These are phyloP conservation scores for Planiliza haematocheilus DNA, from an alignment of 2,113 vertebrate species.

Conservation along the genomic window DNA sequence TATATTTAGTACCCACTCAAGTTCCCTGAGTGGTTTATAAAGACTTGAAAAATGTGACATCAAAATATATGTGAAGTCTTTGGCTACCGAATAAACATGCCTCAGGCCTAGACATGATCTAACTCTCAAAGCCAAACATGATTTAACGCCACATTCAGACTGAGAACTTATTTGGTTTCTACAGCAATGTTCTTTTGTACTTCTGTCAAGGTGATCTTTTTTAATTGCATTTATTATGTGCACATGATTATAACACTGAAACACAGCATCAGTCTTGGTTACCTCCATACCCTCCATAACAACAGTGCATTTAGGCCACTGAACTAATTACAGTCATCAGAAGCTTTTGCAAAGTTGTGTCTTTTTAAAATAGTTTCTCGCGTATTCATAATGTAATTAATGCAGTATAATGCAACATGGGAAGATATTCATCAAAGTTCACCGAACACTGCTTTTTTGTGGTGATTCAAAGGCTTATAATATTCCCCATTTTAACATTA, in stretches of 20 bases:
- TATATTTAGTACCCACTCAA: constrained; percentile 35
- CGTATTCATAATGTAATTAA: constrained; percentile 11
- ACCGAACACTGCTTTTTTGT: neutral
- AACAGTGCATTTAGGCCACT: constrained; percentile 48
- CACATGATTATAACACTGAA: constrained; percentile 53
- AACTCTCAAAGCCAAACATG: constrained; percentile 10
- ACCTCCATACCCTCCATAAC: constrained; percentile 50
- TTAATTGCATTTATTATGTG: constrained; percentile 55
- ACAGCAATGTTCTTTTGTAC: constrained; percentile 30
- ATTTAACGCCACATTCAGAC: constrained; percentile 30
- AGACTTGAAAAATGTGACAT: constrained; percentile 45
- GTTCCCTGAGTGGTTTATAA: constrained; percentile 41
- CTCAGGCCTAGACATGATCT: constrained; percentile 17
- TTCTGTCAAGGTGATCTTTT: constrained; percentile 29
- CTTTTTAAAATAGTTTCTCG: constrained; percentile 42
- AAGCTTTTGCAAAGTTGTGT: constrained; percentile 21
- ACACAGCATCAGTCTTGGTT: constrained; percentile 44
- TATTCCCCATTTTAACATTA: too few relatives aligned
- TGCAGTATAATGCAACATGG: neutral
- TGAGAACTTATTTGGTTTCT: constrained; percentile 9
- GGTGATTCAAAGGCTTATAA: too few relatives aligned
- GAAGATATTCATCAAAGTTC: constrained; percentile 4
- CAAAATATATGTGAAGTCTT: too few relatives aligned
- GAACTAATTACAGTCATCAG: constrained; percentile 62
- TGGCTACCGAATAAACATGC: constrained; percentile 26